Evolutionary conservation across 2,888 invertebrate species (phyloP), one percentile per base, ranked within the genome.

Genomic region (Eucera pruinosa): DNA sequence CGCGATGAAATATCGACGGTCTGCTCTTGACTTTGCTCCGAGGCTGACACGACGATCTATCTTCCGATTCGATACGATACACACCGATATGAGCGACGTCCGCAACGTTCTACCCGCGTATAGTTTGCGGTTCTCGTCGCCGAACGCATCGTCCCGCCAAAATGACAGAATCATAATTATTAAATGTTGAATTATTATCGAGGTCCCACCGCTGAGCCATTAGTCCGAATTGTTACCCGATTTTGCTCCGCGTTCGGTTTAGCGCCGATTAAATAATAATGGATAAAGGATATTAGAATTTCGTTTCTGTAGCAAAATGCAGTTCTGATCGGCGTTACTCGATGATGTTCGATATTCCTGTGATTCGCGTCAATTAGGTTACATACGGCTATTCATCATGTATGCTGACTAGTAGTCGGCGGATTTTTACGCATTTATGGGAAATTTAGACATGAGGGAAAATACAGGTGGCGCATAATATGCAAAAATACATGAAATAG

Each of bases 111-210:
- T 18, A 25, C 20, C 45, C 39, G 60, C 13, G 52, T 62, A 27
- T 54, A 65, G 67, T 62, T 65, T 60, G 76, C 70, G 76, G 69
- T 66, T n/a, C 54, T 13, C 45, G 45, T n/a, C 61, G 43, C n/a
- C 25, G 20, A 52, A 67, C 65, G 64, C 65, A 30, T 20, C 39
- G 41, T 27, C 45, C 39, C 30, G 50, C 7, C 33, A 23, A 62
- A 62, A 69, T 61, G 76, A 70, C 76, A 66, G 76, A 57, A 54
- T 67, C 66, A 67, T 67, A 71, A 77, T 77, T n/a, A n/a, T n/a
- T 77, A 71, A 78, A 77, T 52, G 71, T 54, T 55, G 72, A 78
- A 79, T 78, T 77, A 72, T 71, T 71, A 58, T 79, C 66, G 78
- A n/a, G n/a, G 45, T 15, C 47, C 57, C 23, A 45, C 20, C 57